These are phyloP conservation scores for Elysia crispata DNA, from an alignment of 2,888 invertebrate genomes.

Conservation along the genomic window DNA sequence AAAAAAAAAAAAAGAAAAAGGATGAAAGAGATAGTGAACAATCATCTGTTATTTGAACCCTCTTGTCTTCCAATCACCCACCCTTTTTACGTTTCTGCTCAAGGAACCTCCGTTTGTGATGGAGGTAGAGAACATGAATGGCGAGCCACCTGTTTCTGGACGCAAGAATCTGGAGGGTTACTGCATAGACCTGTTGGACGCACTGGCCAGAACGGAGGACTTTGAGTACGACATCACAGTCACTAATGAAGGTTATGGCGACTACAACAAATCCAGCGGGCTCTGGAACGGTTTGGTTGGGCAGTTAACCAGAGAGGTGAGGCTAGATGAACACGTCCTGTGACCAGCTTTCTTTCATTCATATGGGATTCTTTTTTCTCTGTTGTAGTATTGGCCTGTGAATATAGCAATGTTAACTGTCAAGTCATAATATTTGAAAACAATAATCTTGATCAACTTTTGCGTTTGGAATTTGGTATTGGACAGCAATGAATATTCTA, in stretches of 20 bases:
- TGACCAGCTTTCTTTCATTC: too few species aligned
- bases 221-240: constrained; percentile 88
- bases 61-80: too few species aligned
- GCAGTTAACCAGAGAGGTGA: constrained; percentile 70
- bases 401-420: too few species aligned
- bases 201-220: constrained; percentile 87
- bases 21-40: too few species aligned
- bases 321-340: constrained; percentile 23
- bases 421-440: too few species aligned
- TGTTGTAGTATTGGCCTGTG: too few species aligned
- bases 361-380: too few species aligned
- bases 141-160: constrained; percentile 78
- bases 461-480: too few species aligned
- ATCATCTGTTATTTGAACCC: too few species aligned
- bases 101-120: constrained; percentile 64
- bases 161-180: constrained; percentile 82
- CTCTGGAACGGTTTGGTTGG: constrained; percentile 76
- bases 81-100: not conserved
- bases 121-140: constrained; percentile 61
- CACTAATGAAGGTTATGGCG: constrained; percentile 81
- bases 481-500: too few species aligned
- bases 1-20: too few species aligned
- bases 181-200: constrained; percentile 92
- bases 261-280: constrained; percentile 84
- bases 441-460: too few species aligned